These are phyloP conservation scores for Formica selysi DNA, from an alignment of 1,140 invertebrate species.

Conservation along the genomic window DNA sequence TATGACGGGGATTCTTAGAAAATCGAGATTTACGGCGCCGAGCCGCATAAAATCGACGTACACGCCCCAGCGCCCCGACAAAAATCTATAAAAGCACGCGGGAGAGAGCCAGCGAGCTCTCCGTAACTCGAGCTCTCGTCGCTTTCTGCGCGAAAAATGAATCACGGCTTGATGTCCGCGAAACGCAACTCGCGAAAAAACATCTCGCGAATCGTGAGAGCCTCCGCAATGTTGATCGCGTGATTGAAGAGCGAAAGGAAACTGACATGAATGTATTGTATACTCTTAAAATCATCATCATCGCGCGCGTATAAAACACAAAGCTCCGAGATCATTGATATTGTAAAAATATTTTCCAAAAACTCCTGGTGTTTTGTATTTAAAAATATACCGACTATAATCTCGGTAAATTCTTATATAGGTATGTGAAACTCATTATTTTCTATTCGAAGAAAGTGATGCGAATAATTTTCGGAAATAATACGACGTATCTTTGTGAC, in stretches of 20 bases:
- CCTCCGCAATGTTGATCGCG: background rate
- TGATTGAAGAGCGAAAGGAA: slow-evolving; percentile 29
- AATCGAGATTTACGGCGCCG: slow-evolving; percentile 59
- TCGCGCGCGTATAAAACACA: background rate
- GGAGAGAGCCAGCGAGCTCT: background rate
- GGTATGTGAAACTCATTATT: background rate
- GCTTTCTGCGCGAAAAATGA: slow-evolving; percentile 40
- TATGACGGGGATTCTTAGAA: slow-evolving; percentile 61
- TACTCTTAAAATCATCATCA: background rate
- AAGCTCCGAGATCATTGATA: too few species aligned
- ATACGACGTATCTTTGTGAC: background rate
- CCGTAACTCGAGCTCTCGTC: slow-evolving; percentile 26
- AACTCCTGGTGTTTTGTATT: too few species aligned
- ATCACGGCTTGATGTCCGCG: slow-evolving; percentile 32
- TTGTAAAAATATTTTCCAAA: too few species aligned
- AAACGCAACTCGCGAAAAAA: slow-evolving; percentile 7
- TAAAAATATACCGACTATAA: background rate
- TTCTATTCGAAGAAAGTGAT: background rate
- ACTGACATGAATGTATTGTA: too few species aligned
- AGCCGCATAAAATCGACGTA: slow-evolving; percentile 54
- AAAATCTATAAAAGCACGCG: slow-evolving; percentile 51
- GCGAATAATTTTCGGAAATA: background rate
- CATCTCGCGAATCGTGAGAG: background rate
- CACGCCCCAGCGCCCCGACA: slow-evolving; percentile 27
- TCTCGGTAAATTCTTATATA: background rate